phyloP scores from a whole-genome alignment of 2,797 vertebrate species.

The Aselliscus stoliczkanus region DNA sequence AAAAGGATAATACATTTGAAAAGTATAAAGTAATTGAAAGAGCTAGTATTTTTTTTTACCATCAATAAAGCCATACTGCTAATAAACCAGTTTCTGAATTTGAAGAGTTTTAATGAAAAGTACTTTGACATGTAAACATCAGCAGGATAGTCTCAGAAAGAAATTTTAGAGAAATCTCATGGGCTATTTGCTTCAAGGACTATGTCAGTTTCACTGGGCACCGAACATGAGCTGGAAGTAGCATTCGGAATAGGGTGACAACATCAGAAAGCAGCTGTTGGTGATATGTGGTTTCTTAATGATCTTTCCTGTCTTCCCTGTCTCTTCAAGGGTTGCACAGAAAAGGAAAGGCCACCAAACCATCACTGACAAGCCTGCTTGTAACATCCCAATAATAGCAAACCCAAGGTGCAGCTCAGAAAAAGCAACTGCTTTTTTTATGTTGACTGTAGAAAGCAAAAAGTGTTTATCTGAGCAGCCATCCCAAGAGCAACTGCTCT shows the following conservation, averaged over 20 bases:
- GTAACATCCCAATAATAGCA: background rate
- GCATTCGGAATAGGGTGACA: background rate
- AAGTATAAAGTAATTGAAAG: background rate
- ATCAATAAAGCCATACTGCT: background rate
- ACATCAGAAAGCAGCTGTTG: background rate
- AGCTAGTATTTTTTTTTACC: background rate
- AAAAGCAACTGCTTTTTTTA: background rate
- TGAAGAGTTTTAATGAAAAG: background rate
- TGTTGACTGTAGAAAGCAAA: background rate
- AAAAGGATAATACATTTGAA: background rate
- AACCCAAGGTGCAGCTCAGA: background rate
- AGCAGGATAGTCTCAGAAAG: background rate
- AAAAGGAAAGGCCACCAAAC: background rate
- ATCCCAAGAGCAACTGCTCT: background rate
- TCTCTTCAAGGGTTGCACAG: background rate
- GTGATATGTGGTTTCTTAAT: background rate
- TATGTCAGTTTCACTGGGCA: background rate
- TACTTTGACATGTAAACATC: background rate
- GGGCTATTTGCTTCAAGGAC: background rate
- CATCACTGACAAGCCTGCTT: background rate
- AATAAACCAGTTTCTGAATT: background rate
- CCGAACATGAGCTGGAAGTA: background rate
- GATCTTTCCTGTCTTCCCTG: background rate
- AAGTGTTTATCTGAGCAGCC: background rate
- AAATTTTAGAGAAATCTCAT: background rate